Base-by-base conservation (phyloP, 2,888 invertebrate species). In the Lochmaea capreae region DNA sequence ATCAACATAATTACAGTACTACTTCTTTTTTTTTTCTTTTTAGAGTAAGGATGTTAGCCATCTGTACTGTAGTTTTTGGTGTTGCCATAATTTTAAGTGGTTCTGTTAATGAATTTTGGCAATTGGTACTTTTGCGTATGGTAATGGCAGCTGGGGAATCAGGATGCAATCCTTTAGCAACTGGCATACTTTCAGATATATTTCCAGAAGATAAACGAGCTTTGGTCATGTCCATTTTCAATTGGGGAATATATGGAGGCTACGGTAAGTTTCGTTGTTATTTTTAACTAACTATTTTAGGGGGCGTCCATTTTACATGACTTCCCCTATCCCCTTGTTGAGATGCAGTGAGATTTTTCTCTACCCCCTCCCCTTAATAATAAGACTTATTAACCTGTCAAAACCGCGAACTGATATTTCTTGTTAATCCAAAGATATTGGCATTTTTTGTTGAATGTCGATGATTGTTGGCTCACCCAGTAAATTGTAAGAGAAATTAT, bases 221-320 rank as follows among this genome's bases (percentile, higher is more conserved):
- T 1, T 87, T 97, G 58, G 97, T 97, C 14, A 93, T 97, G 90
- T 96, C 97, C 0, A 92, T 97, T 76, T 97, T 97, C 89, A 97
- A 97, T 87, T 97, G 97, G 97, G 97, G 97, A 12, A 97, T 97
- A 79, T 97, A 97, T 84, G 95, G 97, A 46, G 97, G 97, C 3
- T 97, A 97, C 81, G 97, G 97, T 82, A 78, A 79, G 80, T 67
- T 57, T n/a, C 9, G 33, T 22, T 22, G 22, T 1, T 22, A 22
- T 3, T 22, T 22, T 22, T 22, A 22, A 2, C 22, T 22, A 2
- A 22, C 22, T 22, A 3, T 22, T 22, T 22, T 22, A n/a, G n/a
- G n/a, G n/a, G n/a, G n/a, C n/a, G n/a, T n/a, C n/a, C n/a, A n/a
- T n/a, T n/a, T n/a, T n/a, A n/a, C n/a, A n/a, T n/a, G n/a, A n/a